These are phyloP conservation scores for Helleia helle DNA, from an alignment of 2,888 invertebrate species.

Conservation along the genomic window DNA sequence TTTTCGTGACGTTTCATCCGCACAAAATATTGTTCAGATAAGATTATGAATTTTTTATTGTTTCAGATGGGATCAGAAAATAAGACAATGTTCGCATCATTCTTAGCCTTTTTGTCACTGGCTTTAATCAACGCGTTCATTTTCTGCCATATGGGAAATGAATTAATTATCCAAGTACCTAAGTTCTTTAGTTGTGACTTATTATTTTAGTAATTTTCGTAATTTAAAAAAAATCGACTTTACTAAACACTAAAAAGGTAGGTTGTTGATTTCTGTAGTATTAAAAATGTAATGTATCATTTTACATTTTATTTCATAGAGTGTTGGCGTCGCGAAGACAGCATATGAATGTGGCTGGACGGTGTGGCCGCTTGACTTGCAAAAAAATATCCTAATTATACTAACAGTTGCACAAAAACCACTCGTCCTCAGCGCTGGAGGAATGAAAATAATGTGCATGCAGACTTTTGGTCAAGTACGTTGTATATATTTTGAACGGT, in stretches of 20 bases:
- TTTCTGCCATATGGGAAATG: conserved; percentile 50
- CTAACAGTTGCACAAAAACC: conserved; percentile 45
- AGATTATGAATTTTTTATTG: not conserved
- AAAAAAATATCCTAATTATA: conserved; percentile 41
- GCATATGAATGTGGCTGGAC: conserved; percentile 50
- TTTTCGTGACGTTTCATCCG: too few species aligned
- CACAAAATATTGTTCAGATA: too few species aligned
- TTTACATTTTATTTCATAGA: conserved; percentile 30
- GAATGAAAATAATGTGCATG: conserved; percentile 42
- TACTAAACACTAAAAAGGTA: not conserved
- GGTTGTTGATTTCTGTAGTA: too few species aligned
- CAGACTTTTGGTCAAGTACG: conserved; percentile 46
- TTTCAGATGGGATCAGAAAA: conserved; percentile 37
- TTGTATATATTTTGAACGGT: too few species aligned
- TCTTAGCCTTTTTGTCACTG: conserved; percentile 36
- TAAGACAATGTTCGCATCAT: conserved; percentile 36
- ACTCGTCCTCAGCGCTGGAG: conserved; percentile 45
- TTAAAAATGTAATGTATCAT: not conserved
- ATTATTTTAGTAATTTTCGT: too few species aligned
- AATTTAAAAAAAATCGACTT: too few species aligned
- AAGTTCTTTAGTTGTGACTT: too few species aligned
- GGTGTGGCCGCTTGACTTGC: conserved; percentile 47
- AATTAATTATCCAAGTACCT: conserved; percentile 48
- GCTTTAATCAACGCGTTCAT: conserved; percentile 52
- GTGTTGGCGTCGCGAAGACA: conserved; percentile 41